Base-by-base conservation (phyloP, 1,140 invertebrate genomes). In the Drosophila lacteicornis region DNA sequence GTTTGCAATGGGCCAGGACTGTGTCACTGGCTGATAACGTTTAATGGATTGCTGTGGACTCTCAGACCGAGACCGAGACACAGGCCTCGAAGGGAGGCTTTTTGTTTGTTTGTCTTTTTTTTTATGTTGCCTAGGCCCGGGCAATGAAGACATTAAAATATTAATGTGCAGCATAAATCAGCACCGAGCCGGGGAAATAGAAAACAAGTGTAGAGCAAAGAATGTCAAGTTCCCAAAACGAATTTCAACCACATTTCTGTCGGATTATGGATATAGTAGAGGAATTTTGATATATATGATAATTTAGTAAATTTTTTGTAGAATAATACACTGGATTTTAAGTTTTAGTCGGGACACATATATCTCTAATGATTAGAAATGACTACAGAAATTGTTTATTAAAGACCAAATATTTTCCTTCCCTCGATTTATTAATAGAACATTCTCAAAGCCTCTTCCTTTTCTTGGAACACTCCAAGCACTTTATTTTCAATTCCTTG, bases 111-210 rank as follows among this genome's bases (percentile, higher is more conserved):
- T 36, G 19, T 11, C 1, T 30, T 36, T 36, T 36, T 36, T 36
- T 74, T 82, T 77, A 79, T 63, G 63, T 69, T 80, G 63, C 71
- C 57, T 79, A 84, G 36, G 46, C 70, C 68, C 63, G 43, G 55
- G 77, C 88, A 81, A 91, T 91, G 86, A 91, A 91, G 86, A 91
- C 87, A 91, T 91, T 91, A 83, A 91, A 91, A 91, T 87, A 91
- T 91, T 91, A 91, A 91, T 91, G 87, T 80, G 68, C 70, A 68
- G 82, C 77, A 91, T 91, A 91, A 91, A 91, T 91, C 87, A 91
- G 83, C 49, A 27, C 4, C 13, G 53, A 11, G 46, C 40, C 47
- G 46, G 3, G 53, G 25, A 9, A 46, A 27, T 57, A 25, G 36
- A 58, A 53, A 38, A n/a, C 5, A 46, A 65, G 15, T 15, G 22